Percentiles rank a stretch among this genome's conserved stretches.
phyloP scores from a whole-genome alignment of 2,113 vertebrate species.

The Pedetes capensis region DNA sequence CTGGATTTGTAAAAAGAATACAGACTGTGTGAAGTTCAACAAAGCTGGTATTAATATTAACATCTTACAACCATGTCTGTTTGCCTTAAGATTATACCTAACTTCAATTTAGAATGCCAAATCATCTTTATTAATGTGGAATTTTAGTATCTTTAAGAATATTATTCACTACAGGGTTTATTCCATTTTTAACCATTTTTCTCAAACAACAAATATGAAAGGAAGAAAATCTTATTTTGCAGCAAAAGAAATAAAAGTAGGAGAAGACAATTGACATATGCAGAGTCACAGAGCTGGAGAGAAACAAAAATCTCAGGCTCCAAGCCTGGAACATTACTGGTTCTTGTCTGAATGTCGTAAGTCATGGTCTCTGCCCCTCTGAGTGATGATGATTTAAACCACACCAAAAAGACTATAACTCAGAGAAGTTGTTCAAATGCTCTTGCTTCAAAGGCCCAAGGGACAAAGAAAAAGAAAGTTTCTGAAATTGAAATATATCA shows the following conservation, averaged over 20 bases:
- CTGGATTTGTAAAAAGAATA: not conserved
- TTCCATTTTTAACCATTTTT: not conserved
- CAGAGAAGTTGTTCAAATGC: not conserved
- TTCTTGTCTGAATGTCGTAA: not conserved
- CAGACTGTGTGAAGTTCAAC: not conserved
- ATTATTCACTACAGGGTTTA: not conserved
- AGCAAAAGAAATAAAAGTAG: not conserved
- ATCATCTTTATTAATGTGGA: constrained; percentile 10
- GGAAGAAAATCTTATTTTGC: not conserved
- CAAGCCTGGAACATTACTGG: not conserved
- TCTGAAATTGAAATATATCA: constrained; percentile 52
- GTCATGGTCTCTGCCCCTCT: constrained; percentile 45
- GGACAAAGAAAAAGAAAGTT: constrained; percentile 43
- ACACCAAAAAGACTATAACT: constrained; percentile 39
- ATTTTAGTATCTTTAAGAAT: not conserved
- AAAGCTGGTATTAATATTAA: not conserved
- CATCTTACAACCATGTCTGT: not conserved
- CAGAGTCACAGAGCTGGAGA: not conserved
- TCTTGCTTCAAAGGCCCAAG: constrained; percentile 43
- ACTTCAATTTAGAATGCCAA: not conserved
- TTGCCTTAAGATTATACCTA: not conserved
- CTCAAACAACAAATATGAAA: not conserved
- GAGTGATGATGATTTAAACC: constrained; percentile 53
- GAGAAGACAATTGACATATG: not conserved
- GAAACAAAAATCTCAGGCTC: not conserved